These are phyloP conservation scores for Colossoma macropomum DNA, from an alignment of 2,113 vertebrate genomes.

Conservation along the genomic window DNA sequence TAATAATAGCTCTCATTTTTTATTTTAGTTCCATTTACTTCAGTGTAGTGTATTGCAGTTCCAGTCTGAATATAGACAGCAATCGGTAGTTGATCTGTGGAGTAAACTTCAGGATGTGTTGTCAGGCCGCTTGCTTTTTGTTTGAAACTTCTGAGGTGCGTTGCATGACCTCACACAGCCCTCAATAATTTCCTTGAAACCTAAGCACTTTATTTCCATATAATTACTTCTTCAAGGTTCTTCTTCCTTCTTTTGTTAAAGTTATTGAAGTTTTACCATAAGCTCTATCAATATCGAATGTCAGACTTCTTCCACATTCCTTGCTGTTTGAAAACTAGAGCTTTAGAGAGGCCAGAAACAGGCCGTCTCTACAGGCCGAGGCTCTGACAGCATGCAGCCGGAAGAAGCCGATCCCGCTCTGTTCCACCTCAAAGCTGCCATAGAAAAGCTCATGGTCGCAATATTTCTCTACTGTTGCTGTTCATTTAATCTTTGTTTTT, in stretches of 20 bases:
- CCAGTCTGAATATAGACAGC: too few relatives aligned
- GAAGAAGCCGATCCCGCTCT: background rate
- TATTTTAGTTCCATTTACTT: too few relatives aligned
- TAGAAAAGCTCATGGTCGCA: background rate
- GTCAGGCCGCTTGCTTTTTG: background rate
- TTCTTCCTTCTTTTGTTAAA: slow-evolving; percentile 15
- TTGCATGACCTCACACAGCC: background rate
- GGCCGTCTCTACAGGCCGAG: background rate
- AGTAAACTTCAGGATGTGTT: slow-evolving; percentile 26
- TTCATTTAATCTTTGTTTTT: slow-evolving; percentile 32
- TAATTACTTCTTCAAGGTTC: slow-evolving; percentile 2
- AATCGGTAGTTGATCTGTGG: background rate
- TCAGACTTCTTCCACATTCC: background rate
- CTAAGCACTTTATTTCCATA: slow-evolving; percentile 74
- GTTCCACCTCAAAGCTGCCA: background rate
- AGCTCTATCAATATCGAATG: background rate
- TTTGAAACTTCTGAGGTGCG: background rate
- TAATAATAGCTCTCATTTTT: too few relatives aligned
- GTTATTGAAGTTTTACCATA: slow-evolving; percentile 2
- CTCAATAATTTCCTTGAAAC: slow-evolving; percentile 41
- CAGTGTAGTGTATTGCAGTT: too few relatives aligned
- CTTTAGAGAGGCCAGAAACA: background rate
- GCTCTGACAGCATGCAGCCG: background rate
- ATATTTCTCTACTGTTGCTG: background rate
- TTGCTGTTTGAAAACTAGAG: background rate